These are phyloP conservation scores for Beris morrisii DNA, from an alignment of 2,888 invertebrate species.

Conservation along the genomic window DNA sequence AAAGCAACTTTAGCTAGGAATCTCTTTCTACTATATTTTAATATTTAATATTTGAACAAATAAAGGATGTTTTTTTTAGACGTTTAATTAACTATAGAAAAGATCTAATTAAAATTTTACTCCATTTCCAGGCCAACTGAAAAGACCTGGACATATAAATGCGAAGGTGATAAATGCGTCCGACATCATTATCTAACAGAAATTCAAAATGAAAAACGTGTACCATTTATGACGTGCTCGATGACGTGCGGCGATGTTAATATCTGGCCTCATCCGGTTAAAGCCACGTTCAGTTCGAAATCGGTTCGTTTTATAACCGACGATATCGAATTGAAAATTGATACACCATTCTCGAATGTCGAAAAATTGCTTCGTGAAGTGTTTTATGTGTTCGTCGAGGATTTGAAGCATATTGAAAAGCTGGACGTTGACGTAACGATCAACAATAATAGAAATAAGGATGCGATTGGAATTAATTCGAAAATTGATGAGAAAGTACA, in stretches of 20 bases:
- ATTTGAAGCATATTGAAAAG: constrained; percentile 51
- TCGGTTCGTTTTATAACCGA: constrained; percentile 60
- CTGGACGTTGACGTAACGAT: constrained; percentile 41
- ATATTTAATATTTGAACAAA: neutral
- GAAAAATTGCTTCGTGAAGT: constrained; percentile 48
- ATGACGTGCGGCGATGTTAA: constrained; percentile 73
- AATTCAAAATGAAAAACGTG: constrained; percentile 54
- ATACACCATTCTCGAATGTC: constrained; percentile 49
- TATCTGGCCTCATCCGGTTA: constrained; percentile 79
- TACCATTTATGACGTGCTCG: constrained; percentile 73
- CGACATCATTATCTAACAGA: constrained; percentile 57
- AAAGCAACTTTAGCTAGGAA: no score
- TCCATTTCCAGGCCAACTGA: constrained; percentile 49
- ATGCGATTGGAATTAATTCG: constrained; percentile 26
- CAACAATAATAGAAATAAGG: constrained; percentile 7
- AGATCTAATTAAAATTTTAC: no score
- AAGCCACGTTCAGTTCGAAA: constrained; percentile 66
- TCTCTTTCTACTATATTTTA: neutral
- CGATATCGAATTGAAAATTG: constrained; percentile 49
- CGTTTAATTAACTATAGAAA: no score
- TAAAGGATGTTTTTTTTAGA: no score
- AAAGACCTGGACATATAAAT: constrained; percentile 76
- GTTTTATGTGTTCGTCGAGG: constrained; percentile 51
- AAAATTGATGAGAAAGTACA: constrained; percentile 35
- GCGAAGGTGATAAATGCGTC: constrained; percentile 71